Evolutionary conservation across 2,888 invertebrate species (phyloP), one percentile per base, ranked within the genome.

Genomic region (Agrotis clavis): DNA sequence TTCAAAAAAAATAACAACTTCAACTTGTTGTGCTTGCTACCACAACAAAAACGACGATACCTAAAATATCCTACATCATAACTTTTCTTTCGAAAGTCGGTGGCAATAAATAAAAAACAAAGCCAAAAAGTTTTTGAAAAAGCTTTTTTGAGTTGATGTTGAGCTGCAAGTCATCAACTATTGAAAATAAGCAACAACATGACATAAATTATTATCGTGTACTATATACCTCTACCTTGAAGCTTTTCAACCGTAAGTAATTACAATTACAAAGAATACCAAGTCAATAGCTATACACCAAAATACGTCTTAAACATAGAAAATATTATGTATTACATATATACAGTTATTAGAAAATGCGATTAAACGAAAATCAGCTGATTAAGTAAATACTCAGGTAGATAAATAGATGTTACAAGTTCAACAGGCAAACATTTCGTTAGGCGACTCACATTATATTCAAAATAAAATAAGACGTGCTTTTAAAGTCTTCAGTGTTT

Each of bases 331-430:
- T 72, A 64, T 66, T 56, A 71, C 53, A 62, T 85, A 83, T 84
- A 71, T 86, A 84, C 86, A 84, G 56, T 60, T 60, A 62, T 56
- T 67, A 71, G n/a, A 70, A 18, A 83, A 62, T 50, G 54, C 14
- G 30, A 67, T 50, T 66, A 57, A 67, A 64, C 51, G 67, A 64
- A 57, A 71, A 69, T 54, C 35, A 45, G 13, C 30, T 19, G 35
- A 59, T 64, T 69, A 73, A 62, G 48, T 53, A 74, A 77, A 77
- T 73, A 77, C 51, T 77, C 41, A 25, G 25, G 25, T 57, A 66
- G 54, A 53, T 35, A 73, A 69, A 71, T 35, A 66, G 57, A 71
- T 62, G 19, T 54, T 62, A 81, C 41, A 77, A 66, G 25, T 76
- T 63, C 21, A 71, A 66, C 68, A 61, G 56, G 82, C 67, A 77